Evolutionary conservation across 2,113 vertebrate species (phyloP).

Genomic region (Aegypius monachus): DNA sequence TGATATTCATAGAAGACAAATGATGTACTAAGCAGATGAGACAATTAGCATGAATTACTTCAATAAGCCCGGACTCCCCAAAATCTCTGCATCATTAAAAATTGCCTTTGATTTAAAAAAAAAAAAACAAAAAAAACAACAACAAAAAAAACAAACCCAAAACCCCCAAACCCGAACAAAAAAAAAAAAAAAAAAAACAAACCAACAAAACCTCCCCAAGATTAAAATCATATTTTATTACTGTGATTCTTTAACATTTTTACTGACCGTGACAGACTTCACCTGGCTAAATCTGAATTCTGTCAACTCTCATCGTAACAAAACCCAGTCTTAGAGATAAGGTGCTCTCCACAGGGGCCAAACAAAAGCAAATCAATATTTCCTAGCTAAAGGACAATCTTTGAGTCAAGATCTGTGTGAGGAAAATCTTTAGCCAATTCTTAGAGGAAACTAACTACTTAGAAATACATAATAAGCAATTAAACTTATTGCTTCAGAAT

Average conservation of each 20-base stretch:
- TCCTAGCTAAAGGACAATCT: slow-evolving; percentile 54
- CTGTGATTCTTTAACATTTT: slow-evolving; percentile 26
- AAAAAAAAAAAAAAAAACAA: not conserved
- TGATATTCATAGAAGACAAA: slow-evolving; percentile 29
- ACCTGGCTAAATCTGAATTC: slow-evolving; percentile 63
- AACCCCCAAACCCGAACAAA: no score
- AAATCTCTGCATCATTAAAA: not conserved
- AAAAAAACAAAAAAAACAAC: no score
- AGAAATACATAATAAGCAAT: slow-evolving; percentile 60
- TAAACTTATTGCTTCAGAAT: slow-evolving; percentile 37
- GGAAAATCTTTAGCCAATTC: slow-evolving; percentile 54
- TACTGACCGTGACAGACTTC: slow-evolving; percentile 33
- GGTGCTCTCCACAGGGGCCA: slow-evolving; percentile 35
- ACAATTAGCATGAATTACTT: slow-evolving; percentile 43
- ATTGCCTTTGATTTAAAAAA: not conserved
- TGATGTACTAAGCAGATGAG: not conserved
- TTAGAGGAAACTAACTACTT: slow-evolving; percentile 44
- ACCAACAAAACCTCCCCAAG: not conserved
- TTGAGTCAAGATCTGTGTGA: slow-evolving; percentile 22
- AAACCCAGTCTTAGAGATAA: slow-evolving; percentile 53
- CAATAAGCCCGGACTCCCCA: not conserved
- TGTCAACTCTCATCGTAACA: slow-evolving; percentile 54
- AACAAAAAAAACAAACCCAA: not conserved
- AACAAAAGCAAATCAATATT: slow-evolving; percentile 70
- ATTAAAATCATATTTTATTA: slow-evolving; percentile 28